A percentile compares a stretch with the other conserved stretches of the same genome.
phyloP scores from a whole-genome alignment of 1,140 invertebrate genomes.

The Parasteatoda tepidariorum region DNA sequence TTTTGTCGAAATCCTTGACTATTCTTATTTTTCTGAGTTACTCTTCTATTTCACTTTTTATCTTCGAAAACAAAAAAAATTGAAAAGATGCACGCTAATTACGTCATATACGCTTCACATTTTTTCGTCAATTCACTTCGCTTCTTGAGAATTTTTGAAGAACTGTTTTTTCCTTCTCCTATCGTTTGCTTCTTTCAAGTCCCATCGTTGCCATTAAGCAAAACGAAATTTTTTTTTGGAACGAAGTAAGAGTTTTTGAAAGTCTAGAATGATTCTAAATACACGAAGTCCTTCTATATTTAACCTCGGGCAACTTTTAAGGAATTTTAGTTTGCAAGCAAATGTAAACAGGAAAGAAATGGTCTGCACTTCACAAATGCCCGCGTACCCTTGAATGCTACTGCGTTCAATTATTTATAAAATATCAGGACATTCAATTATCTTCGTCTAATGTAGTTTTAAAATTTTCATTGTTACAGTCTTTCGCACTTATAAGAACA shows the following conservation, averaged over 20 bases:
- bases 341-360: conserved; percentile 17
- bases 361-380: background rate
- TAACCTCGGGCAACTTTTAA: conserved; percentile 3
- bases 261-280: background rate
- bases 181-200: background rate
- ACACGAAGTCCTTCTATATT: background rate
- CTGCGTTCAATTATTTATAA: conserved; percentile 10
- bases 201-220: conserved; percentile 8
- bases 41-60: background rate
- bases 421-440: conserved; percentile 27
- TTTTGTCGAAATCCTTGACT: conserved; percentile 11
- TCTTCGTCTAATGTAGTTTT: background rate
- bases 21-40: background rate
- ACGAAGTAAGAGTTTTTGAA: background rate
- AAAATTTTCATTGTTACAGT: background rate
- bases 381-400: background rate
- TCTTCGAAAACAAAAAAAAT: background rate
- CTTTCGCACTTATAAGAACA: too few relatives aligned
- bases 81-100: conserved; percentile 27
- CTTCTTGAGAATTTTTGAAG: background rate
- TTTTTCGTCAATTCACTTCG: conserved; percentile 13
- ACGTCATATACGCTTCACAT: conserved; percentile 4
- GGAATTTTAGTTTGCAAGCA: conserved; percentile 1
- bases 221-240: background rate
- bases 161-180: background rate